These are phyloP conservation scores for Austrofundulus limnaeus DNA, from an alignment of 2,113 vertebrate species.

Conservation along the genomic window DNA sequence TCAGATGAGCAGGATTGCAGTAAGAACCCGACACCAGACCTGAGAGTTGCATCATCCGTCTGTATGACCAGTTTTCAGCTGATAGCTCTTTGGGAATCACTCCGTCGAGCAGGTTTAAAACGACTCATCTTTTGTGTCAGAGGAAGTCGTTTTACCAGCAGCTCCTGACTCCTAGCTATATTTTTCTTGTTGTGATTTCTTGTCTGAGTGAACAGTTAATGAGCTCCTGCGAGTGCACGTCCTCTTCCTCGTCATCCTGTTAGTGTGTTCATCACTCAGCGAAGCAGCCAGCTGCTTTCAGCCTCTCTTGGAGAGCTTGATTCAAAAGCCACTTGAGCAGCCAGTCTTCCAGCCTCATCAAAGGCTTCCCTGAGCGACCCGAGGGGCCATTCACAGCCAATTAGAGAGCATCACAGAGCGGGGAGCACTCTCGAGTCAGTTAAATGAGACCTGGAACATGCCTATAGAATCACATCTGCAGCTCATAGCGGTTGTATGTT, in stretches of 20 bases:
- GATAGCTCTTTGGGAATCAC: neutral
- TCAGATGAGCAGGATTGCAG: neutral
- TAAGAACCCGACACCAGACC: neutral
- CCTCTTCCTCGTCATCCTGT: slow-evolving; percentile 2
- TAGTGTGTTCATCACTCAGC: slow-evolving; percentile 14
- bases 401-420: slow-evolving; percentile 43
- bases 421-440: slow-evolving; percentile 36
- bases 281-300: slow-evolving; percentile 19
- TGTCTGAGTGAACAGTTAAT: slow-evolving; percentile 23
- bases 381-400: slow-evolving; percentile 54
- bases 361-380: slow-evolving; percentile 52
- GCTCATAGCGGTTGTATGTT: neutral
- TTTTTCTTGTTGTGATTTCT: slow-evolving; percentile 14
- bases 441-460: slow-evolving; percentile 35
- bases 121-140: neutral
- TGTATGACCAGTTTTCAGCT: neutral
- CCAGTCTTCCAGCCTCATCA: slow-evolving; percentile 55
- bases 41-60: neutral
- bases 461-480: slow-evolving; percentile 2
- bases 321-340: slow-evolving; percentile 52
- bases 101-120: neutral
- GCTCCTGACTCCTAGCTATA: neutral
- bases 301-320: slow-evolving; percentile 35
- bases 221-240: slow-evolving; percentile 24
- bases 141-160: neutral